Evolutionary conservation across 2,888 invertebrate genomes (phyloP), one percentile per base, ranked within the genome.

Genomic region (Adelognathus sp.): DNA sequence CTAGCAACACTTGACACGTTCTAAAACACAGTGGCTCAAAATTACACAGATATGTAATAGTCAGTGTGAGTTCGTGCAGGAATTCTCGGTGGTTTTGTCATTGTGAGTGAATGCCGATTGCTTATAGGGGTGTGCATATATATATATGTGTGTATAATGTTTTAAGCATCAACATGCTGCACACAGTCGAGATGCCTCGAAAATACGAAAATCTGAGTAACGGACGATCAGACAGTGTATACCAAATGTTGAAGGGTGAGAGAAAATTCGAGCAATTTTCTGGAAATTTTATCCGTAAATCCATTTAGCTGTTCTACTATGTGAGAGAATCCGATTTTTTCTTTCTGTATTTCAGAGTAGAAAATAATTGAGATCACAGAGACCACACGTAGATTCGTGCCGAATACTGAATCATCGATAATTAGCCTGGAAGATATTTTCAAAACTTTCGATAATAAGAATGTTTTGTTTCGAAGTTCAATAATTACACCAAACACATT

Each of bases 241-340:
- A 29, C 4, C n/a, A 36, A 58, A 36, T n/a, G 36, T 16, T 33
- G 56, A 33, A 31, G 46, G 11, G 24, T 27, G 46, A 27, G 33
- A 27, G 69, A 27, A 9, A 44, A 33, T n/a, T n/a, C 21, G 29
- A 46, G 36, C 41, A 56, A 58, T 18, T 69, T 41, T 56, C 44
- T 29, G 18, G 29, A 60, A 60, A 58, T 64, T 50, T 21, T n/a
- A 33, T 27, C n/a, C 33, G n/a, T 44, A 9, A 29, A 16, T 39
- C 11, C 1, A 36, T n/a, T 11, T 61, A 16, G 31, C 11, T 29
- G 18, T 46, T 39, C 14, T 21, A 31, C n/a, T 31, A 16, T 31
- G 16, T 44, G 31, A 64, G 52, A 39, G 27, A 27, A 9, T 24
- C n/a, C 27, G 50, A 39, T 27, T 46, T 66, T 56, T 61, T 69